A percentile compares a stretch with the other conserved stretches of the same genome.
phyloP scores from a whole-genome alignment of 2,797 vertebrate species.

The Sebastiscus albofasciatus region DNA sequence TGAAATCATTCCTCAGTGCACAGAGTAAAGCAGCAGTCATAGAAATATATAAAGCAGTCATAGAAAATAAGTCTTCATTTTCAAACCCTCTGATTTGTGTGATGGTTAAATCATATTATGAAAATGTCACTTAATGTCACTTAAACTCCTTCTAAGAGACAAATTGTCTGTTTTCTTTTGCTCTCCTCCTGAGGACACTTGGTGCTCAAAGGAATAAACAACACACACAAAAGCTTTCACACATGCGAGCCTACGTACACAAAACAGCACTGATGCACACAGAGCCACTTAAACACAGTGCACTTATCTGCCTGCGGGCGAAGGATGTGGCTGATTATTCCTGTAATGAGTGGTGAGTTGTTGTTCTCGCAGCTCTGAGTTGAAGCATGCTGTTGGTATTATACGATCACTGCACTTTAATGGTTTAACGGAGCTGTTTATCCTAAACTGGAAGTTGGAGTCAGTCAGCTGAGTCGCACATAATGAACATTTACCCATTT shows the following conservation, averaged over 20 bases:
- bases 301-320: neutral
- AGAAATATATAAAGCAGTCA: no score
- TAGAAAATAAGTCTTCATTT: neutral
- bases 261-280: neutral
- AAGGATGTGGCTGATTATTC: neutral
- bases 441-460: neutral
- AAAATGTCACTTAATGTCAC: neutral
- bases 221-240: neutral
- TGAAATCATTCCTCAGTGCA: neutral
- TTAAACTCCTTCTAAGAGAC: neutral
- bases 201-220: neutral
- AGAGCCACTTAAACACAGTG: neutral
- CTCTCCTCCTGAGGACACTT: neutral
- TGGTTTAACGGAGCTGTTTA: neutral
- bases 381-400: neutral
- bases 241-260: neutral
- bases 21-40: neutral
- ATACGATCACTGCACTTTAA: neutral
- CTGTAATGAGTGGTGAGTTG: neutral
- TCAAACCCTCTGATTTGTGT: neutral
- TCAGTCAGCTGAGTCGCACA: neutral
- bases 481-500: neutral
- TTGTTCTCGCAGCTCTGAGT: neutral
- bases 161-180: neutral
- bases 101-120: neutral